Percentiles rank a stretch among this genome's conserved stretches.
Conservation (phyloP, 2,113 vertebrate species). For the Spea bombifrons region DNA sequence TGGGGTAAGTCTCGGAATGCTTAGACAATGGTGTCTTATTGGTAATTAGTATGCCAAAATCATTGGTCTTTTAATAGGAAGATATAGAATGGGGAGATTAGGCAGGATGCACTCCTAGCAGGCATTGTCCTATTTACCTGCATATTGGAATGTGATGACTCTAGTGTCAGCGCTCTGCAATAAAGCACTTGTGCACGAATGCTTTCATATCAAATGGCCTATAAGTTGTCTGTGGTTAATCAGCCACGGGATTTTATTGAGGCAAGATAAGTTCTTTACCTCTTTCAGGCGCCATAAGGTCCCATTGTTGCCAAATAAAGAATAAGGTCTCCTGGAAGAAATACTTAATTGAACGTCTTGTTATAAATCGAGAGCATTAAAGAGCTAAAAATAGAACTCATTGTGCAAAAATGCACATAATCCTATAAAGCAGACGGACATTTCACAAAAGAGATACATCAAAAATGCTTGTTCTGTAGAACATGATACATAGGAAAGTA, state of each 20-base stretch:
- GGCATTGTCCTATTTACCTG: slow-evolving; percentile 38
- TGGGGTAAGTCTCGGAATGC: slow-evolving; percentile 15
- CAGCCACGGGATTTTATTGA: slow-evolving; percentile 33
- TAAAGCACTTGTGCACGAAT: slow-evolving; percentile 32
- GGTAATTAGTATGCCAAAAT: slow-evolving; percentile 34
- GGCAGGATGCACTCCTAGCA: background rate
- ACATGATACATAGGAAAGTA: too few relatives aligned
- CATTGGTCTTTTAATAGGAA: slow-evolving; percentile 10
- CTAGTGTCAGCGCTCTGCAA: slow-evolving; percentile 43
- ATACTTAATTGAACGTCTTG: background rate
- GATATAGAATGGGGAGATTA: slow-evolving; percentile 13
- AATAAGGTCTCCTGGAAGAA: background rate
- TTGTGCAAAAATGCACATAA: too few relatives aligned
- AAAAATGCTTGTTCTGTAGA: too few relatives aligned
- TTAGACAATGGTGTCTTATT: background rate
- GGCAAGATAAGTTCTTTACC: slow-evolving; percentile 17
- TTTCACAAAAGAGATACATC: too few relatives aligned
- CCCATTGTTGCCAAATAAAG: slow-evolving; percentile 9
- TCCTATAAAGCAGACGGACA: too few relatives aligned
- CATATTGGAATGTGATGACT: slow-evolving; percentile 46
- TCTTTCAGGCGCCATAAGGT: slow-evolving; percentile 11
- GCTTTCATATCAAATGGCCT: slow-evolving; percentile 20
- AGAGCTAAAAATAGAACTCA: background rate
- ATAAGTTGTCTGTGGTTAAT: slow-evolving; percentile 18
- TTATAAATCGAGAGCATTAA: background rate